phyloP scores from a whole-genome alignment of 2,113 vertebrate genomes.

The Sus scrofa region T2T-Sscrofa CM000816.6:15990501-15991000 shows the following conservation, averaged over 20 bases:
- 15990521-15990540: slow-evolving; percentile 5
- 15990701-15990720: neutral
- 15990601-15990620: neutral
- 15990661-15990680: neutral
- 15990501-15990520: neutral
- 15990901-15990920: neutral
- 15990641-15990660: neutral
- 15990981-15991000: neutral
- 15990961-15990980: neutral
- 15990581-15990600: slow-evolving; percentile 35
- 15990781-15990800: neutral
- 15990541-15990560: neutral
- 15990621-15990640: neutral
- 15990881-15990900: neutral
- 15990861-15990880: neutral
- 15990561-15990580: neutral
- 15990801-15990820: neutral
- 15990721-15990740: neutral
- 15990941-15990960: neutral
- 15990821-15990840: neutral
- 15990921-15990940: neutral
- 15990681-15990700: neutral
- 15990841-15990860: neutral
- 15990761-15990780: neutral
- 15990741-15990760: neutral